These are phyloP conservation scores for Sesamia nonagrioides DNA, from an alignment of 1,140 invertebrate genomes.

Conservation along the genomic window DNA sequence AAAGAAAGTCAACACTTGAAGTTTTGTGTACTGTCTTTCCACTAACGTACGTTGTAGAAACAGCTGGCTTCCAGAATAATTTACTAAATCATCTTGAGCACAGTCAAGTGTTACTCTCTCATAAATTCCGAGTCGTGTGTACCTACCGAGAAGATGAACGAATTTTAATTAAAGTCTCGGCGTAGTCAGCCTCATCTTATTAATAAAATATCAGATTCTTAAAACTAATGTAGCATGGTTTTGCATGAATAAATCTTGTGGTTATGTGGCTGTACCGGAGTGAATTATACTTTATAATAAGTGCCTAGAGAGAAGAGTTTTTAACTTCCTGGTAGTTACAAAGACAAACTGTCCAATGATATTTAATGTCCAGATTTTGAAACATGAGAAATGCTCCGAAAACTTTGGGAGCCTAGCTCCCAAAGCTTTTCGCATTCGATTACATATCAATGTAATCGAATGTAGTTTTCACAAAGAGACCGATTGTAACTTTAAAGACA, in stretches of 20 bases:
- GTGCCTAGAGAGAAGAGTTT: constrained; percentile 16
- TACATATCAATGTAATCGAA: neutral
- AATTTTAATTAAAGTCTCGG: constrained; percentile 63
- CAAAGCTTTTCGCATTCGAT: too few species aligned
- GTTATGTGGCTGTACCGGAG: constrained; percentile 17
- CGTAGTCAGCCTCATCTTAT: constrained; percentile 52
- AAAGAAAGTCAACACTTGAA: constrained; percentile 19
- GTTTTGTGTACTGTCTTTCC: constrained; percentile 2
- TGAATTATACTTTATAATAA: constrained; percentile 35
- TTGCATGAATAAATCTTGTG: constrained; percentile 36
- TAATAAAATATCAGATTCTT: constrained; percentile 56
- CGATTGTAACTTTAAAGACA: neutral
- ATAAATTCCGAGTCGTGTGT: constrained; percentile 53
- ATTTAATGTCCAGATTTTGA: too few species aligned
- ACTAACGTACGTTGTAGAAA: constrained; percentile 44
- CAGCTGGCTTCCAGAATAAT: constrained; percentile 54
- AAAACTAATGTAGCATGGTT: constrained; percentile 44
- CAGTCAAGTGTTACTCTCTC: constrained; percentile 56
- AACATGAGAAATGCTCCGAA: too few species aligned
- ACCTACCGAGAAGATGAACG: constrained; percentile 52
- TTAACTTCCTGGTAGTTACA: neutral
- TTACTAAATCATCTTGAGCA: constrained; percentile 56
- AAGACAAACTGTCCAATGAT: neutral
- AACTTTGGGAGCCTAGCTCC: too few species aligned
- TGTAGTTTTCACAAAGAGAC: neutral